Conservation (phyloP, 2,888 invertebrate species). For the Endotricha flammealis region DNA sequence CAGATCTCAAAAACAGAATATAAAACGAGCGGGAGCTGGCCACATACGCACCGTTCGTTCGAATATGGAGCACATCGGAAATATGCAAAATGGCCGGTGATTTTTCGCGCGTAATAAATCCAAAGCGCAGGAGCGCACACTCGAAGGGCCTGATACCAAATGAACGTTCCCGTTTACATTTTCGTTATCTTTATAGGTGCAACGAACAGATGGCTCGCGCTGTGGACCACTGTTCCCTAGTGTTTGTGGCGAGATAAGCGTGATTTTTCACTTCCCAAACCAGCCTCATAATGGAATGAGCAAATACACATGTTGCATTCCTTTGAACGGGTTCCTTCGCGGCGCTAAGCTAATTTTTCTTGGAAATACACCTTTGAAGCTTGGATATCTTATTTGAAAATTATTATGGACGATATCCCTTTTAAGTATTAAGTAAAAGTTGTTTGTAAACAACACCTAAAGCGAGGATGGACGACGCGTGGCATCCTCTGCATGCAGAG, state of each 20-base stretch:
- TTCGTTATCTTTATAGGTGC: conserved; percentile 76
- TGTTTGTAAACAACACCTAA: conserved; percentile 64
- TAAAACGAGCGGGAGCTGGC: conserved; percentile 55
- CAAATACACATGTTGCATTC: conserved; percentile 61
- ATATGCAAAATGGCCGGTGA: conserved; percentile 69
- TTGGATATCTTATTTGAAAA: conserved; percentile 8
- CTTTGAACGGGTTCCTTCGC: conserved; percentile 53
- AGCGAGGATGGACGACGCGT: conserved; percentile 26
- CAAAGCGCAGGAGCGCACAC: conserved; percentile 45
- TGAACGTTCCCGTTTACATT: conserved; percentile 65
- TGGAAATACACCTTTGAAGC: conserved; percentile 32
- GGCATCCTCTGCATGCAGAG: conserved; percentile 44
- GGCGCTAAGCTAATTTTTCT: conserved; percentile 55
- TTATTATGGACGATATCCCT: conserved; percentile 6
- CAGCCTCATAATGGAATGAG: conserved; percentile 63
- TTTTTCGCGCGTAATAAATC: conserved; percentile 67
- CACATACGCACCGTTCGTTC: conserved; percentile 70
- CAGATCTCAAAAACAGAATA: conserved; percentile 70
- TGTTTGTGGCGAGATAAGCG: conserved; percentile 69
- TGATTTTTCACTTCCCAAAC: conserved; percentile 75
- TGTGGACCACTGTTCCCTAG: conserved; percentile 63
- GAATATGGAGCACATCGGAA: conserved; percentile 75
- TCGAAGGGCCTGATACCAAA: conserved; percentile 58
- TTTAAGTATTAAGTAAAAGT: conserved; percentile 14
- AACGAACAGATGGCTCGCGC: conserved; percentile 72